Conservation (phyloP, 2,113 vertebrate genomes). For the Phalacrocorax aristotelis region DNA sequence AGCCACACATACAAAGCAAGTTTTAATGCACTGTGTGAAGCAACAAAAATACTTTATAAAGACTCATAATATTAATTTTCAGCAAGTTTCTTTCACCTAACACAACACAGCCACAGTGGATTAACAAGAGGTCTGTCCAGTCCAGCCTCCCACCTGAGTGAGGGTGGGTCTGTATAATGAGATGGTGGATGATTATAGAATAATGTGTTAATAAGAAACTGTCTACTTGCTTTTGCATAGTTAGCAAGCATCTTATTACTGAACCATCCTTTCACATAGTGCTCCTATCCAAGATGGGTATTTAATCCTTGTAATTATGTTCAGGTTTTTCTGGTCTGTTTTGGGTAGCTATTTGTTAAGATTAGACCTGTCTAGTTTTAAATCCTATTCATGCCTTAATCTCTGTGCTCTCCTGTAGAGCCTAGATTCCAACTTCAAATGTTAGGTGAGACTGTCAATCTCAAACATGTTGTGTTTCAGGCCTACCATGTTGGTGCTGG, state of each 20-base stretch:
- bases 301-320: not conserved
- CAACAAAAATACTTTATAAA: not conserved
- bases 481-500: not conserved
- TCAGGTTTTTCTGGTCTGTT: not conserved
- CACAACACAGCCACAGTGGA: not conserved
- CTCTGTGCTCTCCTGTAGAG: not conserved
- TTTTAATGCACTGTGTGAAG: not conserved
- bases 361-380: not conserved
- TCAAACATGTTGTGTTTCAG: not conserved
- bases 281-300: not conserved
- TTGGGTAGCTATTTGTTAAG: not conserved
- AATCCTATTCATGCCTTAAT: not conserved
- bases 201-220: not conserved
- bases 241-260: not conserved
- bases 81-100: not conserved
- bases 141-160: not conserved
- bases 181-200: not conserved
- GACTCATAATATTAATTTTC: not conserved
- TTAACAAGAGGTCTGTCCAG: not conserved
- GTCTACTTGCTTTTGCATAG: not conserved
- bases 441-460: not conserved
- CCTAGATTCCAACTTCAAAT: not conserved
- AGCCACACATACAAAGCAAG: not conserved
- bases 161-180: not conserved
- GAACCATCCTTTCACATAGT: not conserved